phyloP scores from a whole-genome alignment of 1,140 invertebrate species.

The Hypothenemus hampei region DNA sequence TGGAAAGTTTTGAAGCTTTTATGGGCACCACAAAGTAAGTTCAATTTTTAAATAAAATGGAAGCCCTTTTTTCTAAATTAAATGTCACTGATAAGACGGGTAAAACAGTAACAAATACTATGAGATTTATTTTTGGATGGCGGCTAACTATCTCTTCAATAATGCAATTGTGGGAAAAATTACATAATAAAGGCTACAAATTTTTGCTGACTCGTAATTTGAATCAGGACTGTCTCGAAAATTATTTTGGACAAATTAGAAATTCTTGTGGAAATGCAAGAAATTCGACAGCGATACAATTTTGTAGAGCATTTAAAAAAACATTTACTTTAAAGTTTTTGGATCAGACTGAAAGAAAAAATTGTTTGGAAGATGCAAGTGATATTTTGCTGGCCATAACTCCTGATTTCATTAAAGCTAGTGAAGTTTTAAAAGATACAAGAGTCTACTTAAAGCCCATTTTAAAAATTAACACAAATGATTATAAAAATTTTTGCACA shows the following conservation, averaged over 20 bases:
- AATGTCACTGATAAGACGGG: not conserved
- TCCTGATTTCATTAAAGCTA: too few species aligned
- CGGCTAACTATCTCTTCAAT: not conserved
- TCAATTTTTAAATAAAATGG: not conserved
- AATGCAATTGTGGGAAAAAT: not conserved
- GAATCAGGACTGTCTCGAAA: slow-evolving; percentile 4
- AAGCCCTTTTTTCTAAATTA: not conserved
- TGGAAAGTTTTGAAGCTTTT: slow-evolving; percentile 3
- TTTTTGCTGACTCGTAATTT: slow-evolving; percentile 4
- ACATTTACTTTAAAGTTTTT: not conserved
- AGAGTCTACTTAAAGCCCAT: too few species aligned
- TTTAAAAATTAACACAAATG: not conserved
- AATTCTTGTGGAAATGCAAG: not conserved
- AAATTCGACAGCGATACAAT: slow-evolving; percentile 1
- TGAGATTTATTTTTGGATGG: slow-evolving; percentile 4
- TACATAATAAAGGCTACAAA: not conserved
- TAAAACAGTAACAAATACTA: not conserved
- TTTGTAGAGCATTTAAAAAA: slow-evolving; percentile 7
- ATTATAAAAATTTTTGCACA: not conserved
- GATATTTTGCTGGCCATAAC: not conserved
- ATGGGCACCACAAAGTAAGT: not conserved
- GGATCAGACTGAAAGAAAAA: not conserved
- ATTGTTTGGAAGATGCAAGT: not conserved
- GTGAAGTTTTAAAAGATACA: too few species aligned
- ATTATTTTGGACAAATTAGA: not conserved